Evolutionary conservation across 2,888 invertebrate genomes (phyloP).

Genomic region (Luperina nickerlii): DNA sequence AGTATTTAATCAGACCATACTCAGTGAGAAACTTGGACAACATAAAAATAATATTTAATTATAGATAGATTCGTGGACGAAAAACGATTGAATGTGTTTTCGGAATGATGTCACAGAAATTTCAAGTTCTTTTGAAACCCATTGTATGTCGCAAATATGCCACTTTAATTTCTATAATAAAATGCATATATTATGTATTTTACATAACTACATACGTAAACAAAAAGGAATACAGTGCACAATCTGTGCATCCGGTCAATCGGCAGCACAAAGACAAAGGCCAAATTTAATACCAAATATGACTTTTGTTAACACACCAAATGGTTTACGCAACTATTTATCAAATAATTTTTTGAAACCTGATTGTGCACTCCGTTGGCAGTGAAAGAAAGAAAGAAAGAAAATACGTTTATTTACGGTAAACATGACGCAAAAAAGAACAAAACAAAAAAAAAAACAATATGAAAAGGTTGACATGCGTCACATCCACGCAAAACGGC

Average conservation of each 20-base stretch:
- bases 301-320: background rate
- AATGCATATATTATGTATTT: slow-evolving; percentile 3
- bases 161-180: slow-evolving; percentile 9
- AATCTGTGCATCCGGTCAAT: background rate
- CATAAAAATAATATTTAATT: background rate
- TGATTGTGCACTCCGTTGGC: too few species aligned
- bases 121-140: background rate
- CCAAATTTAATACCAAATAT: background rate
- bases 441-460: too few species aligned
- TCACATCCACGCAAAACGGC: too few species aligned
- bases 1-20: slow-evolving; percentile 29
- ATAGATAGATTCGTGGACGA: background rate
- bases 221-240: background rate
- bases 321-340: slow-evolving; percentile 1
- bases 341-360: background rate
- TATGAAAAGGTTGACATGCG: too few species aligned
- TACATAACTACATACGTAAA: slow-evolving; percentile 3
- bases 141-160: background rate
- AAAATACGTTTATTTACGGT: too few species aligned
- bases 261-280: background rate
- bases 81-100: background rate
- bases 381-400: too few species aligned
- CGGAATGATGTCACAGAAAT: background rate
- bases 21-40: slow-evolving; percentile 26
- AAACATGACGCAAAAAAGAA: too few species aligned